Percentiles rank a stretch among this genome's conserved stretches.
Conservation (phyloP, 2,797 vertebrate genomes). For the Amblyraja radiata region DNA sequence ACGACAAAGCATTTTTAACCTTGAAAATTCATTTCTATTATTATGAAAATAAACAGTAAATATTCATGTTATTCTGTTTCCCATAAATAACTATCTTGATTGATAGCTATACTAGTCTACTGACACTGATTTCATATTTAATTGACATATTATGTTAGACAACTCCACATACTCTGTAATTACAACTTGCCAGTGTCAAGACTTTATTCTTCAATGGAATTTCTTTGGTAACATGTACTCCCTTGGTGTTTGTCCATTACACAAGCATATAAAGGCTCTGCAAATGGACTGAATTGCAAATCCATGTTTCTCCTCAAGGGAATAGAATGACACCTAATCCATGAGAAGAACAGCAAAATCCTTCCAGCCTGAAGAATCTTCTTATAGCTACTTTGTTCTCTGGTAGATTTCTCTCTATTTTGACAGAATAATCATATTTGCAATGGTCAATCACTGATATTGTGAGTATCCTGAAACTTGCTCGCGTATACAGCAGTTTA, state of each 20-base stretch:
- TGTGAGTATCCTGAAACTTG: conserved; percentile 19
- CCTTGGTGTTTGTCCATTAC: conserved; percentile 34
- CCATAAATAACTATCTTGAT: conserved; percentile 7
- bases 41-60: conserved; percentile 6
- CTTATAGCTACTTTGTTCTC: conserved; percentile 33
- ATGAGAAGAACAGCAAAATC: conserved; percentile 27
- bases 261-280: conserved; percentile 16
- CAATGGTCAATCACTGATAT: conserved; percentile 12
- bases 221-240: conserved; percentile 31
- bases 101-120: neutral
- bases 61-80: neutral
- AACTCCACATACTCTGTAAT: conserved; percentile 21
- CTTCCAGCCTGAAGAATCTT: conserved; percentile 26
- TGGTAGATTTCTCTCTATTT: conserved; percentile 14
- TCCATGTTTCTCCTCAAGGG: conserved; percentile 26
- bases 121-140: conserved; percentile 16
- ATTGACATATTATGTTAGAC: conserved; percentile 33
- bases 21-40: conserved; percentile 22
- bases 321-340: conserved; percentile 26
- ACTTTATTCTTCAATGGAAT: conserved; percentile 31
- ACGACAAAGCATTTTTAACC: neutral
- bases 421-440: conserved; percentile 32
- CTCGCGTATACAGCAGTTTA: neutral
- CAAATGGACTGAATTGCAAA: conserved; percentile 35
- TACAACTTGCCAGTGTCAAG: conserved; percentile 6